Evolutionary conservation across 2,797 vertebrate genomes (phyloP).

Genomic region (Glossophaga mutica): DNA sequence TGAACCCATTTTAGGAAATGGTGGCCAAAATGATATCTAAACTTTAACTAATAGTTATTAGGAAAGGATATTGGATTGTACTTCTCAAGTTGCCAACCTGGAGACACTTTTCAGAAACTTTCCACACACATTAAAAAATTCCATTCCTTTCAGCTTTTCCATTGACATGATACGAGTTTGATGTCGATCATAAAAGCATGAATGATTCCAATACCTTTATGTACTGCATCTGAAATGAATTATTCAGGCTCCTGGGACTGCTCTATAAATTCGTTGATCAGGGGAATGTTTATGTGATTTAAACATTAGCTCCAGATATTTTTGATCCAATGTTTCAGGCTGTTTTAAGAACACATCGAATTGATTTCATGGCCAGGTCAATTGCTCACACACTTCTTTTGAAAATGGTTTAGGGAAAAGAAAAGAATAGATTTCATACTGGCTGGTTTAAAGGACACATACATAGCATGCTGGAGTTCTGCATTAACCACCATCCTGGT

Average conservation of each 20-base stretch:
- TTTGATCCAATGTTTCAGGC: slow-evolving; percentile 17
- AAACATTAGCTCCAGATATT: slow-evolving; percentile 51
- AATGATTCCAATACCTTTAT: slow-evolving; percentile 39
- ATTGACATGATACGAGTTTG: slow-evolving; percentile 27
- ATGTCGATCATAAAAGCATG: slow-evolving; percentile 48
- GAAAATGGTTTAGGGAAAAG: slow-evolving; percentile 19
- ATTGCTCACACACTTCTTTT: slow-evolving; percentile 51
- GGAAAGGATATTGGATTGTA: neutral
- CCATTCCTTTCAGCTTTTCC: neutral
- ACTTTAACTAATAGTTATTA: slow-evolving; percentile 34
- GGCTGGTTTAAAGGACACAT: neutral
- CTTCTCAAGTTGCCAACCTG: neutral
- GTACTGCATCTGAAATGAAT: slow-evolving; percentile 52
- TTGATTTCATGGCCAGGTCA: slow-evolving; percentile 46
- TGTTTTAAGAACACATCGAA: slow-evolving; percentile 46
- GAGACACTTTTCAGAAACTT: slow-evolving; percentile 7
- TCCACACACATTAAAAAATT: neutral
- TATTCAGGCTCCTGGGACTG: slow-evolving; percentile 29
- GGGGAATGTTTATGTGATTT: slow-evolving; percentile 32
- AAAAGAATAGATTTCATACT: neutral
- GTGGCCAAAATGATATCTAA: neutral
- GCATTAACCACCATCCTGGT: neutral
- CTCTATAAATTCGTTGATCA: slow-evolving; percentile 49
- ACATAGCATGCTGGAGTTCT: neutral
- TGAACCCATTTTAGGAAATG: neutral